These are phyloP conservation scores for Bombus superbus DNA, from an alignment of 1,140 invertebrate species.

Conservation along the genomic window DNA sequence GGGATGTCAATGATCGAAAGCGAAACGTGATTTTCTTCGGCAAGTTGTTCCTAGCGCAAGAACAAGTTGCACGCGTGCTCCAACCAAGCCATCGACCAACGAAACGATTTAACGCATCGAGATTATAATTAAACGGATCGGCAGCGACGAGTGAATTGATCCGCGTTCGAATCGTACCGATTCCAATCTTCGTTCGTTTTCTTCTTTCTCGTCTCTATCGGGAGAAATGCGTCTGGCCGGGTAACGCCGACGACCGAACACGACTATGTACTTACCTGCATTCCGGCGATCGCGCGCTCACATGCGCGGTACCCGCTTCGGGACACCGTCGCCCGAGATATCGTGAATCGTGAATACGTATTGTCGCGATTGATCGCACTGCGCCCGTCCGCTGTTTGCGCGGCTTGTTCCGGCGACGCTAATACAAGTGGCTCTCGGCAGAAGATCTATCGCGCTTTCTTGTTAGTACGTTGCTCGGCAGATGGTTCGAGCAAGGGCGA, in stretches of 20 bases:
- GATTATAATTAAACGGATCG: constrained; percentile 10
- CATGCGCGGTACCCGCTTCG: constrained; percentile 12
- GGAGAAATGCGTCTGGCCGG: constrained; percentile 36
- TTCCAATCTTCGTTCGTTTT: background rate
- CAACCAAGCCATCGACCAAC: too few relatives aligned
- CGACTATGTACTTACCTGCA: constrained; percentile 58
- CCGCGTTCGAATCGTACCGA: background rate
- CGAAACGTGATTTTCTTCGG: too few relatives aligned
- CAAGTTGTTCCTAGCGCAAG: too few relatives aligned
- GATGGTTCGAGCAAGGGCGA: background rate
- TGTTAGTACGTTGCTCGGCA: constrained; percentile 21
- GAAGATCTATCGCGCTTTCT: constrained; percentile 28
- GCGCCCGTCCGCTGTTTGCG: background rate
- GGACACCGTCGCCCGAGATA: constrained; percentile 9
- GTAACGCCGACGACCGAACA: constrained; percentile 43
- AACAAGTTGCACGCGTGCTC: too few relatives aligned
- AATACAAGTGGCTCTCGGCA: constrained; percentile 17
- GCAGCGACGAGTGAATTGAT: background rate
- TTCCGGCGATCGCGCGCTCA: constrained; percentile 27
- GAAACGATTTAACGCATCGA: too few relatives aligned
- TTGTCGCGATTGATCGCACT: constrained; percentile 46
- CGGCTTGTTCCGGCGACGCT: constrained; percentile 5
- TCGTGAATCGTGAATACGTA: constrained; percentile 42
- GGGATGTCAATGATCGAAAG: too few relatives aligned
- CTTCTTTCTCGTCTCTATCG: constrained; percentile 42